Conservation (phyloP, 2,888 invertebrate genomes). For the Tenthredo livida region DNA sequence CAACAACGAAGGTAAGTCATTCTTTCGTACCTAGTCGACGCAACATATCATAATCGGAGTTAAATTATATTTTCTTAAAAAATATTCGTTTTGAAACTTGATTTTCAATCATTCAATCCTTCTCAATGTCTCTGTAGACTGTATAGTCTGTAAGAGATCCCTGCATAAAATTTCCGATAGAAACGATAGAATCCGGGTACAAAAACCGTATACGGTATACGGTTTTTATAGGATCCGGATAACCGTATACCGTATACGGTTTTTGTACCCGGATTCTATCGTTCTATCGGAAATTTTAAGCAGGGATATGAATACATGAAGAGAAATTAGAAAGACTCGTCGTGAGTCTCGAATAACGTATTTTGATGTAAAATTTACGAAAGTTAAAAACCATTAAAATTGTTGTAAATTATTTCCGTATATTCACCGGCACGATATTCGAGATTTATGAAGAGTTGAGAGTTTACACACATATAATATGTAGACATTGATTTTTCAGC, state of each 20-base stretch:
- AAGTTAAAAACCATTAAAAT: background rate
- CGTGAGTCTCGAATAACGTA: background rate
- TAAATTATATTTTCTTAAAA: background rate
- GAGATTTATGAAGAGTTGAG: background rate
- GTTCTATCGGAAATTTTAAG: too few relatives aligned
- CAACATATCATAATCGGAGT: background rate
- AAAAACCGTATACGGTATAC: too few relatives aligned
- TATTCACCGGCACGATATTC: constrained; percentile 16
- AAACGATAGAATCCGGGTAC: too few relatives aligned
- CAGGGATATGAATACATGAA: background rate
- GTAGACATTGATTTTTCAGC: constrained; percentile 13
- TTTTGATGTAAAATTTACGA: background rate
- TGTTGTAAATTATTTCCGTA: constrained; percentile 4
- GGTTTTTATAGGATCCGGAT: too few relatives aligned
- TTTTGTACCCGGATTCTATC: too few relatives aligned
- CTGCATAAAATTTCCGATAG: too few relatives aligned
- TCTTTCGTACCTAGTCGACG: background rate
- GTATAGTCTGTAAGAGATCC: background rate
- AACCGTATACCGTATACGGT: too few relatives aligned
- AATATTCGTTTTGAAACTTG: background rate
- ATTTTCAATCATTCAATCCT: background rate
- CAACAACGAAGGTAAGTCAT: constrained; percentile 8
- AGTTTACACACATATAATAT: background rate
- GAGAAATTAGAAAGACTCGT: background rate
- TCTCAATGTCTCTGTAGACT: background rate